Base-by-base conservation (phyloP, 2,797 vertebrate species). In the Melanotaenia pygmaea region DNA sequence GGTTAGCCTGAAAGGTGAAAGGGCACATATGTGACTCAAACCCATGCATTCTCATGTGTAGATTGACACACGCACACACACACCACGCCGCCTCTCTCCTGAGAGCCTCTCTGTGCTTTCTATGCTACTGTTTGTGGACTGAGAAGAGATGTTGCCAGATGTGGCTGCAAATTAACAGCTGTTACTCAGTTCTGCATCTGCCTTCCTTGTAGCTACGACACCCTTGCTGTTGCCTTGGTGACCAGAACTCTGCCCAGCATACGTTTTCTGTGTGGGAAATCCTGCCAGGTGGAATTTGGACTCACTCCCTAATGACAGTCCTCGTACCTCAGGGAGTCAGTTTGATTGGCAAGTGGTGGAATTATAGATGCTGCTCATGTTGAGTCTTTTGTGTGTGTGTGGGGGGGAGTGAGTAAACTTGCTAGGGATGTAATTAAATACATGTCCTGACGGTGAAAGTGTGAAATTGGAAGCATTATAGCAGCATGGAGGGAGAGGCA, bases 151-250 rank as follows among this genome's bases (percentile, higher is more conserved):
- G 75, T 72, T 47, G 83, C 89, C 93, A 94, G 93, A 93, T 94
- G 93, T 92, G 93, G 78, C 86, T 90, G 88, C 85, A 88, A 92
- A 85, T 73, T 84, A 93, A 79, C 93, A 93, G 92, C 89, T 94
- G 93, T 88, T 91, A 34, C 85, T 88, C 81, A 9, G 77, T 62
- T 74, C 76, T 76, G 61, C 91, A 88, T 91, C 89, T 92, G 91
- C 83, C 80, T 56, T 14, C 84, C 72, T 76, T 58, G 67, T 80
- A 70, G 77, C 71, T 67, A 16, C 59, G 38, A 64, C 75, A 76
- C 59, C 80, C 67, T 72, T 13, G 50, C 32, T 28, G 83, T 90
- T 85, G 82, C 89, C 79, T 70, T 87, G 84, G 82, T 67, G 72
- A 92, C 85, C 24, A 38, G 5, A 82, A 72, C 70, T 76, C 59